Percentiles rank a stretch among this genome's conserved stretches.
phyloP scores from a whole-genome alignment of 2,888 invertebrate species.

The Dolichomitus sp. region DNA sequence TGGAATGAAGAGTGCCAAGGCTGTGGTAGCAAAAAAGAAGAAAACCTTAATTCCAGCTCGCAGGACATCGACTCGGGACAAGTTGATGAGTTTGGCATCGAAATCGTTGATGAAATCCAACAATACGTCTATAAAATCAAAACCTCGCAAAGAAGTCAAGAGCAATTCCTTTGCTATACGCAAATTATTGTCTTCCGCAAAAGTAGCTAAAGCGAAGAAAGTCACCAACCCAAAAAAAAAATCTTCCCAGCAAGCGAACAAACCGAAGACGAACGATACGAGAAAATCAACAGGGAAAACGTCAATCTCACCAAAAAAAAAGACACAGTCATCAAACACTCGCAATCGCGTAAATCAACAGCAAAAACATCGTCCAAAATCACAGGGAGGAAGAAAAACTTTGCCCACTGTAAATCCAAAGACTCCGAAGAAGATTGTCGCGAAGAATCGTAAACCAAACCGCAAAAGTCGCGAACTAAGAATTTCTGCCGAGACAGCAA shows the following conservation, averaged over 20 bases:
- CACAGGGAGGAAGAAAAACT: conserved; percentile 2
- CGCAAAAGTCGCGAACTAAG: not conserved
- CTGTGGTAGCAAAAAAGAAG: not conserved
- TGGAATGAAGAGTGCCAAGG: not conserved
- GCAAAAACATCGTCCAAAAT: not conserved
- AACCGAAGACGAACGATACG: not conserved
- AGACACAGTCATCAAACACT: not conserved
- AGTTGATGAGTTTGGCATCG: not conserved
- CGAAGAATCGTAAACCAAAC: not conserved
- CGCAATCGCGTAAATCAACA: not conserved
- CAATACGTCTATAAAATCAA: not conserved
- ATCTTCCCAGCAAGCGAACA: not conserved
- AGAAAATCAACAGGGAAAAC: not conserved
- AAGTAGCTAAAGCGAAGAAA: not conserved
- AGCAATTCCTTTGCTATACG: not conserved
- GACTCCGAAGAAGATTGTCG: not conserved
- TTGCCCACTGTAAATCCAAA: not conserved
- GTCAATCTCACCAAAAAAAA: not conserved
- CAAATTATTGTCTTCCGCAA: not conserved
- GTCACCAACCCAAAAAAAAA: not conserved
- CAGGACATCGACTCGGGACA: not conserved
- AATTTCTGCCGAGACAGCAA: not conserved
- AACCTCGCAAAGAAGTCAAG: not conserved
- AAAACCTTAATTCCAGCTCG: not conserved
- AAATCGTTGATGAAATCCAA: not conserved